phyloP scores from a whole-genome alignment of 2,888 invertebrate species.

The Harpagoxenus sublaevis region DNA sequence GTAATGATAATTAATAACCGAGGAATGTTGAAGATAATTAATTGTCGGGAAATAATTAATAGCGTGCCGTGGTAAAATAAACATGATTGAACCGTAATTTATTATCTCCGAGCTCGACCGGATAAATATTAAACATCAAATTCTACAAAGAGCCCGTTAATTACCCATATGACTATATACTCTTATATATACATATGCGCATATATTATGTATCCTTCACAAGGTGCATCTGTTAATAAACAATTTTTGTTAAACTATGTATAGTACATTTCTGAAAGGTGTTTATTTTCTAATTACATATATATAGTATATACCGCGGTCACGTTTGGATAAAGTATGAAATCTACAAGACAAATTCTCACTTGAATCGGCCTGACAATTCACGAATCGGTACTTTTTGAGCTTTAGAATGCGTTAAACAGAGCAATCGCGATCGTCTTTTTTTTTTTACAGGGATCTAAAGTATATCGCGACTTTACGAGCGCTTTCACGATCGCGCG shows the following conservation, averaged over 20 bases:
- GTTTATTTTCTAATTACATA: neutral
- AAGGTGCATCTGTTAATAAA: neutral
- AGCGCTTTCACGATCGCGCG: conserved; percentile 21
- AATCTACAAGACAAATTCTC: neutral
- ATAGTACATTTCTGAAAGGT: neutral
- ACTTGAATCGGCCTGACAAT: neutral
- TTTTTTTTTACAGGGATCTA: neutral
- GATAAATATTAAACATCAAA: conserved; percentile 38
- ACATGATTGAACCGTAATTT: conserved; percentile 64
- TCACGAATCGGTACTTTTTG: neutral
- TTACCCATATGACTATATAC: neutral
- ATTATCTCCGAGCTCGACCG: conserved; percentile 48
- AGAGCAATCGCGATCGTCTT: neutral
- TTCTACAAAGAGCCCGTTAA: conserved; percentile 3
- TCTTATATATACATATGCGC: neutral
- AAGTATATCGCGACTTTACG: conserved; percentile 10
- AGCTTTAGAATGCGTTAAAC: neutral
- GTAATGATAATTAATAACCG: conserved; percentile 70
- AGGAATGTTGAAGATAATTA: conserved; percentile 66
- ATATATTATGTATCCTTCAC: too few species aligned
- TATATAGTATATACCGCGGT: neutral
- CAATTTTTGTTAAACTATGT: neutral
- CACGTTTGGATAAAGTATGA: neutral
- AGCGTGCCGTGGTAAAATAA: conserved; percentile 54
- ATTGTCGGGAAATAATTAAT: conserved; percentile 69